Evolutionary conservation across 2,888 invertebrate species (phyloP), one percentile per base, ranked within the genome.

Genomic region (Diplolepis rosae): DNA sequence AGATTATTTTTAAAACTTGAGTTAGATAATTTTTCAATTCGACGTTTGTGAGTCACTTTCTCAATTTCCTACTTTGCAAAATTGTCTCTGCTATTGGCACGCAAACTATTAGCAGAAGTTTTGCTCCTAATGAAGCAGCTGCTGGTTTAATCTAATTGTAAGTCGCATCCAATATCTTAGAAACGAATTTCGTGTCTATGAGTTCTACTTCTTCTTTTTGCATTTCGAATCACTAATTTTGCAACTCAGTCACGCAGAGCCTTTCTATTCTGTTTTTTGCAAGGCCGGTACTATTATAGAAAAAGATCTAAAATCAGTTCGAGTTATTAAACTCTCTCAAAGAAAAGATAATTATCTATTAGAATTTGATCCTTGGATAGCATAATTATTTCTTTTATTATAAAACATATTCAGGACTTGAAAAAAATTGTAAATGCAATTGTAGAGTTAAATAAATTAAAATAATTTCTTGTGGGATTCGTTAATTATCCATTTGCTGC

Each of bases 111-210:
- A 71, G 71, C 73, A 70, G 9, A 39, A 18, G 52, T 30, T 51
- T 51, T 70, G 61, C 70, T 69, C 73, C 77, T 81, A 81, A 83
- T 77, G 81, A 77, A 75, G 74, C 83, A 83, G 82, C 84, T 84
- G 84, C 82, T 72, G 74, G 67, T 72, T 70, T 71, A 78, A 76
- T 77, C 67, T 71, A 68, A 74, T 27, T 27, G 27, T 15, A 45
- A 24, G 50, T 50, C 50, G 27, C 22, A 22, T 50, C 24, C 13
- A 27, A 50, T 24, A 50, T 61, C 39, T 24, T 61, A 61, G 61
- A 39, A 35, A 61, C 61, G 76, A 77, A 77, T 75, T 70, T 70
- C 72, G 74, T 79, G 76, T 76, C 77, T 77, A 72, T 70, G 76
- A 79, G 71, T 71, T 73, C 15, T 32, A 6, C 48, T 48, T 22